These are phyloP conservation scores for Sericinus montela DNA, from an alignment of 2,888 invertebrate genomes.

Conservation along the genomic window DNA sequence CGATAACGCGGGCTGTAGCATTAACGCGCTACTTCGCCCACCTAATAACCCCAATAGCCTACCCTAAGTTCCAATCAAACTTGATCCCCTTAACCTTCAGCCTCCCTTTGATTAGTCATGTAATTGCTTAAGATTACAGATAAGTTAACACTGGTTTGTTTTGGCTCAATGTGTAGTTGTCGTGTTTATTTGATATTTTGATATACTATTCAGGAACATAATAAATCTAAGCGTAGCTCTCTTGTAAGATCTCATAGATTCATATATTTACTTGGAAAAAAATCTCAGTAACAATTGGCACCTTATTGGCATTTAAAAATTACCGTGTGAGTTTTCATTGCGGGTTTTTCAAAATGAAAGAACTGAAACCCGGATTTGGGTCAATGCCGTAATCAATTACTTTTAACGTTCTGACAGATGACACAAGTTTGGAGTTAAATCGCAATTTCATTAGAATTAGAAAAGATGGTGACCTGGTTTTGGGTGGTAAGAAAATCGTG, in stretches of 20 bases:
- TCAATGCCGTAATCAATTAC: slow-evolving; percentile 1
- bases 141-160: slow-evolving; percentile 5
- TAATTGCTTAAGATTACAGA: neutral
- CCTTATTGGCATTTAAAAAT: too few relatives aligned
- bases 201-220: neutral
- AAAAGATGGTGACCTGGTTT: slow-evolving; percentile 63
- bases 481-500: slow-evolving; percentile 55
- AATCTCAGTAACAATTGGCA: too few relatives aligned
- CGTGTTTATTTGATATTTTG: slow-evolving; percentile 7
- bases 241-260: too few relatives aligned
- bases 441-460: neutral
- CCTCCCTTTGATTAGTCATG: slow-evolving; percentile 7
- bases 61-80: slow-evolving; percentile 25
- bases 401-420: neutral
- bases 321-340: too few relatives aligned
- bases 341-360: too few relatives aligned
- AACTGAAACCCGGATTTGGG: slow-evolving; percentile 2
- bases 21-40: slow-evolving; percentile 28
- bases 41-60: slow-evolving; percentile 32
- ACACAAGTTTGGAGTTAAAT: slow-evolving; percentile 2
- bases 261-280: too few relatives aligned
- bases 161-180: neutral
- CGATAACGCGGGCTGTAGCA: slow-evolving; percentile 28
- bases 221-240: too few relatives aligned
- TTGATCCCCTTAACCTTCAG: slow-evolving; percentile 27